These are phyloP conservation scores for Peromyscus leucopus DNA, from an alignment of 2,113 vertebrate genomes.

Conservation along the genomic window DNA sequence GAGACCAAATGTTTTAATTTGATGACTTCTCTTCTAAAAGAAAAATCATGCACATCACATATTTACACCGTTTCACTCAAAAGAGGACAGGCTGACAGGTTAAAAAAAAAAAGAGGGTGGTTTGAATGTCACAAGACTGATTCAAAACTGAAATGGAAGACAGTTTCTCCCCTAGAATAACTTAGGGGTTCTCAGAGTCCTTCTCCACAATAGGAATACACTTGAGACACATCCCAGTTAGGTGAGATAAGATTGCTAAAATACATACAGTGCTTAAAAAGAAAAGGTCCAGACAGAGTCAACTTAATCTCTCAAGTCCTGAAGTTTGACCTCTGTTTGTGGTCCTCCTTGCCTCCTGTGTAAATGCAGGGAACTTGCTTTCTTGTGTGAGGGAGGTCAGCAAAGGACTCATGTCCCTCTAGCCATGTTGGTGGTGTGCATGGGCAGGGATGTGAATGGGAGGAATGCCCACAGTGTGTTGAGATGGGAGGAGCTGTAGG, in stretches of 20 bases:
- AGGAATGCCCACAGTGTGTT: slow-evolving; percentile 91
- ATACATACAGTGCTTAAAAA: slow-evolving; percentile 91
- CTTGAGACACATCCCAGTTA: slow-evolving; percentile 93
- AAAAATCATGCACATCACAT: slow-evolving; percentile 85
- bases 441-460: slow-evolving; percentile 90
- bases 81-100: neutral
- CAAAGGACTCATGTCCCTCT: slow-evolving; percentile 98
- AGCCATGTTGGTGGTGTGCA: slow-evolving; percentile 96
- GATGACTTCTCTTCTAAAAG: slow-evolving; percentile 82
- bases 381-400: slow-evolving; percentile 97
- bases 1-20: slow-evolving; percentile 65
- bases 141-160: slow-evolving; percentile 91
- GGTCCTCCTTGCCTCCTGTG: slow-evolving; percentile 89
- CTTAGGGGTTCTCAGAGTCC: slow-evolving; percentile 94
- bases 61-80: slow-evolving; percentile 88
- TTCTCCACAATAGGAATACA: slow-evolving; percentile 98
- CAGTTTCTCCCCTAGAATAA: slow-evolving; percentile 91
- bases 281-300: slow-evolving; percentile 65
- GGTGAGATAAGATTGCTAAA: slow-evolving; percentile 92
- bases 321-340: slow-evolving; percentile 65
- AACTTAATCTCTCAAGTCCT: slow-evolving; percentile 80
- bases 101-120: neutral
- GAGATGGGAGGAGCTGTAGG: slow-evolving; percentile 94
- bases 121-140: slow-evolving; percentile 88
- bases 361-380: slow-evolving; percentile 97